These are phyloP conservation scores for Pteromalus puparum DNA, from an alignment of 1,140 invertebrate species.

Conservation along the genomic window DNA sequence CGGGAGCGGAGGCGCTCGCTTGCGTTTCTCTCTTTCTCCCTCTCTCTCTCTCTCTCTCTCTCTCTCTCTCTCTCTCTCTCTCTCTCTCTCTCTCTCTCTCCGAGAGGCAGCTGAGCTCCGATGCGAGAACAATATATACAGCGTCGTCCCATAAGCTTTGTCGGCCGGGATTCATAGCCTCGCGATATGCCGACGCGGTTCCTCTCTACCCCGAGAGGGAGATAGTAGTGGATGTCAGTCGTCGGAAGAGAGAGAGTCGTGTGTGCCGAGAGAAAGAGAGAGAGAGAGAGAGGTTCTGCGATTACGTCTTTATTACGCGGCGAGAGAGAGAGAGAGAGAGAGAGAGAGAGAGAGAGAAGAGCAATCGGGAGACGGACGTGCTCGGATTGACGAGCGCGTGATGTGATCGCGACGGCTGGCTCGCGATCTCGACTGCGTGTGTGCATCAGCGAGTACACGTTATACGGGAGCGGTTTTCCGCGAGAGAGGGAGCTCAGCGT, in stretches of 20 bases:
- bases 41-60: constrained; percentile 58
- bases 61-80: constrained; percentile 59
- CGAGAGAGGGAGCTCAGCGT: not conserved
- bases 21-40: constrained; percentile 63
- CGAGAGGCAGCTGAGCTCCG: constrained; percentile 21
- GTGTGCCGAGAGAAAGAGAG: too few species aligned
- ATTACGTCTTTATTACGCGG: constrained; percentile 51
- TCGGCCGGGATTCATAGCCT: constrained; percentile 26
- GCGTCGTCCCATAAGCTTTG: constrained; percentile 42
- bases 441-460: too few species aligned
- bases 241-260: not conserved
- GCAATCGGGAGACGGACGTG: not conserved
- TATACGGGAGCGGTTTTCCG: constrained; percentile 3
- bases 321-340: not conserved
- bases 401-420: not conserved
- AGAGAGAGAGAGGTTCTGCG: not conserved
- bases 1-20: constrained; percentile 66
- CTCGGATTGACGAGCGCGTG: constrained; percentile 24
- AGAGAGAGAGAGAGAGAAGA: not conserved
- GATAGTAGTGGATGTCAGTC: constrained; percentile 1
- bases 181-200: constrained; percentile 1
- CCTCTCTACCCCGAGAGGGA: not conserved
- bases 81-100: constrained; percentile 59
- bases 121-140: constrained; percentile 46
- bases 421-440: too few species aligned